Conservation (phyloP, 1,140 invertebrate genomes). For the Meloidogyne hapla region DNA sequence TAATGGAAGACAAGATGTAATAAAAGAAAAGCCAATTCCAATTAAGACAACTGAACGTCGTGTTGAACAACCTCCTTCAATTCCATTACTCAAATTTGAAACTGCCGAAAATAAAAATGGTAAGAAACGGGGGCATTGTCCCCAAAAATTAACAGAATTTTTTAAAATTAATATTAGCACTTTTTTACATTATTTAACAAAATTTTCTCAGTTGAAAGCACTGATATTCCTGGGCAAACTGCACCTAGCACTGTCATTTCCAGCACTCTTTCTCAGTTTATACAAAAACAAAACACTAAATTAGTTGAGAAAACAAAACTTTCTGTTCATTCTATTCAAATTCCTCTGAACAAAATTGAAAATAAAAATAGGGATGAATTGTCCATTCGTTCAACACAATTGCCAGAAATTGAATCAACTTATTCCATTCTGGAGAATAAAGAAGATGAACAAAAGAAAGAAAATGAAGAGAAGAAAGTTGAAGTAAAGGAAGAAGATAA, state of each 20-base stretch:
- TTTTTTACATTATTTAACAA: neutral
- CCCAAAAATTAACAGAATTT: too few relatives aligned
- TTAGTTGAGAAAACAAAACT: too few relatives aligned
- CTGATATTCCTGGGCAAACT: neutral
- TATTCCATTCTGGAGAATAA: neutral
- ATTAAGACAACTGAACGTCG: neutral
- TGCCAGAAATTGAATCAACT: neutral
- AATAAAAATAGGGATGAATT: neutral
- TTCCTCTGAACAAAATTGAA: neutral
- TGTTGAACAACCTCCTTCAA: neutral
- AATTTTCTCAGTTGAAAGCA: neutral
- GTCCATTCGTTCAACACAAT: too few relatives aligned
- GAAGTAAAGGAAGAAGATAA: neutral
- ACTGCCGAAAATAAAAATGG: neutral
- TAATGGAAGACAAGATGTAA: neutral
- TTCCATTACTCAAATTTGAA: neutral
- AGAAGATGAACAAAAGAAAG: neutral
- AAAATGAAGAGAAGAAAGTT: neutral
- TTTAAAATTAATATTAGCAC: neutral
- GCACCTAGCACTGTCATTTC: neutral
- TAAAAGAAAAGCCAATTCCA: neutral
- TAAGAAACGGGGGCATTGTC: neutral
- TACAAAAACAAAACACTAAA: too few relatives aligned
- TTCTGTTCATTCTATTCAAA: neutral
- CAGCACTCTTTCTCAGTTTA: too few relatives aligned